phyloP scores from a whole-genome alignment of 1,140 invertebrate genomes.

The Pinna nobilis region DNA sequence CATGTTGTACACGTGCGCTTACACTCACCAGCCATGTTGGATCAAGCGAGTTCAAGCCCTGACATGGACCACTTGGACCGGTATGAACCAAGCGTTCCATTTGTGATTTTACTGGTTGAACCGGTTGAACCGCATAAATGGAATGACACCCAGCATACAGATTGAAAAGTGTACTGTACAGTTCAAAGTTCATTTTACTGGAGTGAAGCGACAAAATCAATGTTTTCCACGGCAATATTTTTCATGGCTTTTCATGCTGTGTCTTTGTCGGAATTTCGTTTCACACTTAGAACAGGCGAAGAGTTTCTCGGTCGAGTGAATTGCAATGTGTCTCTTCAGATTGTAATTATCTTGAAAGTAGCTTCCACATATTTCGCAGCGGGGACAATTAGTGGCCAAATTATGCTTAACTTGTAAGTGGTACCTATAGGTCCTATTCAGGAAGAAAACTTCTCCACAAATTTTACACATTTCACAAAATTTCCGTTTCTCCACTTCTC shows the following conservation, averaged over 20 bases:
- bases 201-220: too few relatives aligned
- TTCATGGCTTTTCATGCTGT: constrained; percentile 5
- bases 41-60: too few relatives aligned
- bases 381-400: constrained; percentile 15
- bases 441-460: constrained; percentile 20
- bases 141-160: too few relatives aligned
- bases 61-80: too few relatives aligned
- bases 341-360: constrained; percentile 31
- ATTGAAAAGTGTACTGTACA: too few relatives aligned
- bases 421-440: constrained; percentile 13
- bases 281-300: constrained; percentile 1
- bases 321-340: constrained; percentile 15
- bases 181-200: too few relatives aligned
- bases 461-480: constrained; percentile 9
- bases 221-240: too few relatives aligned
- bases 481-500: constrained; percentile 14
- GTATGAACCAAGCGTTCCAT: too few relatives aligned
- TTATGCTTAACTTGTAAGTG: constrained; percentile 13
- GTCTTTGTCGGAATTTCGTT: constrained; percentile 2
- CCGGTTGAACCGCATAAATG: too few relatives aligned
- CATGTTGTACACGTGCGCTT: too few relatives aligned
- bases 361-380: constrained; percentile 31
- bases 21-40: too few relatives aligned
- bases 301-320: constrained; percentile 7
- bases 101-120: too few relatives aligned